Percentiles rank a stretch among this genome's conserved stretches.
These are phyloP conservation scores for Erithacus rubecula DNA, from an alignment of 2,797 vertebrate species.

Conservation along the genomic window DNA sequence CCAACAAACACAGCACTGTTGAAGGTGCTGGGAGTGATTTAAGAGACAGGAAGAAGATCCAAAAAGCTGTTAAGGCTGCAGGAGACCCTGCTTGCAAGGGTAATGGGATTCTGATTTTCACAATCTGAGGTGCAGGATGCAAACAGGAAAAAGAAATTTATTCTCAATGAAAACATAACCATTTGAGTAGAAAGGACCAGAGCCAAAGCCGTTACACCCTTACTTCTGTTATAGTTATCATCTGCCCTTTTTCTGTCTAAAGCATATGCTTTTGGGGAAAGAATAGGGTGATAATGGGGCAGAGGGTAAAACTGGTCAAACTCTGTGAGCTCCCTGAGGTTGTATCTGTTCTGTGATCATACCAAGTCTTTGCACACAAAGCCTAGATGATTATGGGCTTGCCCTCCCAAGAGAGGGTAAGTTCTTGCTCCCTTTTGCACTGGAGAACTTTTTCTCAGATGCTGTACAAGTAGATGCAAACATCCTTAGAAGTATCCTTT, in stretches of 20 bases:
- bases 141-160: background rate
- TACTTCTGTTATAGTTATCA: background rate
- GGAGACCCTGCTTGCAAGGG: background rate
- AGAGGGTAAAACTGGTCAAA: background rate
- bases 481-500: background rate
- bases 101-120: background rate
- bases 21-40: background rate
- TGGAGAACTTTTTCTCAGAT: background rate
- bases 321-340: background rate
- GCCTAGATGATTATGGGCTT: background rate
- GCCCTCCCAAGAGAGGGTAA: background rate
- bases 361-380: background rate
- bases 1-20: slow-evolving; percentile 4
- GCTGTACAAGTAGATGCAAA: background rate
- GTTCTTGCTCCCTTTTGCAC: background rate
- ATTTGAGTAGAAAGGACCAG: background rate
- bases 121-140: background rate
- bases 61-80: background rate
- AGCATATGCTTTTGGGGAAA: background rate
- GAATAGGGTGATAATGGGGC: background rate
- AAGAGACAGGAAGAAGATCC: background rate
- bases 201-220: background rate
- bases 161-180: background rate
- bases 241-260: background rate
- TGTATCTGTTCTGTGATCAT: background rate